A percentile compares a stretch with the other conserved stretches of the same genome.
Evolutionary conservation across 1,140 invertebrate genomes (phyloP).

Genomic region (Pectinophora gossypiella): DNA sequence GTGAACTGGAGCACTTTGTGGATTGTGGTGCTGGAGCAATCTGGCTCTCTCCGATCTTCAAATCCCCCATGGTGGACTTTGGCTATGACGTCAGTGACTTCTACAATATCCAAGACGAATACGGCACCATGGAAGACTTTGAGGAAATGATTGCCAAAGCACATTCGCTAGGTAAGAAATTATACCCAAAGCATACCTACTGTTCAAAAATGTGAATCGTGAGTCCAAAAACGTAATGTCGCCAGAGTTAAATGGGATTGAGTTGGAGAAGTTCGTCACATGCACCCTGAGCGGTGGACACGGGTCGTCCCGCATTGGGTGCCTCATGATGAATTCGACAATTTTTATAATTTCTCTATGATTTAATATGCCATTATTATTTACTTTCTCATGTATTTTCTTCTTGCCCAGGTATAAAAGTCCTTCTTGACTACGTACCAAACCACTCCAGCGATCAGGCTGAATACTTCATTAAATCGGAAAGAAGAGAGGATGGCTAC

Average conservation of each 20-base stretch:
- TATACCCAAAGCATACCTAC: too few relatives aligned
- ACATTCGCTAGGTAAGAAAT: slow-evolving; percentile 73
- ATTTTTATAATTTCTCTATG: too few relatives aligned
- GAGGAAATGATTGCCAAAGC: slow-evolving; percentile 77
- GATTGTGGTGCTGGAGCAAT: slow-evolving; percentile 76
- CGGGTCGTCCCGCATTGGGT: too few relatives aligned
- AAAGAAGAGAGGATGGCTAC: slow-evolving; percentile 73
- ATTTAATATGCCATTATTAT: too few relatives aligned
- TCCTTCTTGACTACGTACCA: slow-evolving; percentile 84
- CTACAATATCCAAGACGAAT: slow-evolving; percentile 80
- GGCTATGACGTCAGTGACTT: slow-evolving; percentile 88
- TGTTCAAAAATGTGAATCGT: too few relatives aligned
- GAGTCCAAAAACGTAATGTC: too few relatives aligned
- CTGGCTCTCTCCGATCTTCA: slow-evolving; percentile 85
- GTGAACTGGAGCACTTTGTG: slow-evolving; percentile 72
- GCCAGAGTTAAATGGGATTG: too few relatives aligned
- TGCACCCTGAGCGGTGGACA: too few relatives aligned
- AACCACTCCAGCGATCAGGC: slow-evolving; percentile 85
- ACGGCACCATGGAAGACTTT: slow-evolving; percentile 85
- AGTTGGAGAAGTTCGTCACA: too few relatives aligned
- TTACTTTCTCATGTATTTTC: too few relatives aligned
- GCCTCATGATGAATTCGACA: too few relatives aligned
- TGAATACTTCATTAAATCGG: slow-evolving; percentile 82
- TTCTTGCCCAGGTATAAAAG: slow-evolving; percentile 58
- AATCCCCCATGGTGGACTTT: slow-evolving; percentile 81